Percentiles rank a stretch among this genome's conserved stretches.
Evolutionary conservation across 2,113 vertebrate genomes (phyloP).

Genomic region (Strix uralensis): DNA sequence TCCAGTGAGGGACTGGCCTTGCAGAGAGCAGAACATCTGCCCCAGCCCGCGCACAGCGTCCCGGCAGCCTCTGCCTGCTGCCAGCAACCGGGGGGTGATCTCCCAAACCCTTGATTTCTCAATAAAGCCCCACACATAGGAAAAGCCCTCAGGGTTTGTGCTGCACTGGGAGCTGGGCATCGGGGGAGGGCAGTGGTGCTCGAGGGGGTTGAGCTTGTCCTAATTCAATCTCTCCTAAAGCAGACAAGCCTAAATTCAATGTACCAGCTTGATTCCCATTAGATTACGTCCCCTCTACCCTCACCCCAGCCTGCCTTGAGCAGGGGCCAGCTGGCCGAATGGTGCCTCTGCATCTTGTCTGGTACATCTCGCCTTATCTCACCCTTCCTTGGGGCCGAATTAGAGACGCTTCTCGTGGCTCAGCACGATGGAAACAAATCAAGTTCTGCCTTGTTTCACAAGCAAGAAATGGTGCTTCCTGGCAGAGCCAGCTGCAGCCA

Average conservation of each 20-base stretch:
- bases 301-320: background rate
- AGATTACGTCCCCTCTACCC: background rate
- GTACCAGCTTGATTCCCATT: background rate
- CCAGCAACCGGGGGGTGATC: fast-evolving
- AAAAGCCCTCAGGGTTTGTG: background rate
- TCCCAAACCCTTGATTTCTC: background rate
- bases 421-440: background rate
- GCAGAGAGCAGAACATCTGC: background rate
- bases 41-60: fast-evolving
- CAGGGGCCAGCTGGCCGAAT: background rate
- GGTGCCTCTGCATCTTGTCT: background rate
- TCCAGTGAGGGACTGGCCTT: background rate
- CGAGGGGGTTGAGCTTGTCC: background rate
- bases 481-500: background rate
- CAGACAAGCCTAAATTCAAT: background rate
- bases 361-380: background rate
- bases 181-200: fast-evolving
- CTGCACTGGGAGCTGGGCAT: background rate
- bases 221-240: background rate
- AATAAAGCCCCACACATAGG: background rate
- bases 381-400: background rate
- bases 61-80: background rate
- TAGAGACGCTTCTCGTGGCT: background rate
- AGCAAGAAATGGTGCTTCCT: background rate
- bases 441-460: background rate